phyloP scores from a whole-genome alignment of 2,888 invertebrate species.

The Punctoribates punctum region DNA sequence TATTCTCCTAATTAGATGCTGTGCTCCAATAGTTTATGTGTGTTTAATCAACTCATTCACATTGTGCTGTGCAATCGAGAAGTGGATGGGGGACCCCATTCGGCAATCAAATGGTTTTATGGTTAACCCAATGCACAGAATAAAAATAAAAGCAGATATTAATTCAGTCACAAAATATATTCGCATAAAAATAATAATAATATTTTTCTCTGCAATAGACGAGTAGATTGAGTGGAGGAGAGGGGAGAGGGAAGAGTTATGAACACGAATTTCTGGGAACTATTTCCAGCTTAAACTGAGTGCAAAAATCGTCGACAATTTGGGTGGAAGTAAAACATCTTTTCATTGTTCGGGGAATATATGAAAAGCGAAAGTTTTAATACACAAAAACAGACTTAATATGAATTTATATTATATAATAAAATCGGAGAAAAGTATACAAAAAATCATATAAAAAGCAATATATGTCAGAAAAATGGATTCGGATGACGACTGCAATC shows the following conservation, averaged over 20 bases:
- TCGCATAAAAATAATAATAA: too few species aligned
- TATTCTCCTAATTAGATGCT: not conserved
- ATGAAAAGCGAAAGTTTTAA: not conserved
- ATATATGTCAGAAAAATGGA: slow-evolving; percentile 31
- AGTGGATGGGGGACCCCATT: too few species aligned
- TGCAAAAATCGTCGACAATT: not conserved
- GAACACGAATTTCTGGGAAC: not conserved
- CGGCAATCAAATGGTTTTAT: not conserved
- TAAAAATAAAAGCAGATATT: too few species aligned
- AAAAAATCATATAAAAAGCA: slow-evolving; percentile 21
- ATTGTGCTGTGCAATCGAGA: not conserved
- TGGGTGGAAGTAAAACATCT: not conserved
- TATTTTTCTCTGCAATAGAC: too few species aligned
- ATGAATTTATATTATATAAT: slow-evolving; percentile 22
- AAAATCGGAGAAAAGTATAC: not conserved
- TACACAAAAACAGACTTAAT: not conserved
- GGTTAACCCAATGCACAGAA: not conserved
- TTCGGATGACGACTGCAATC: not conserved
- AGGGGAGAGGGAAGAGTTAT: too few species aligned
- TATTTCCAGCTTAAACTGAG: not conserved
- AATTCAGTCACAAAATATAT: too few species aligned
- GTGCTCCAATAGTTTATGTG: not conserved
- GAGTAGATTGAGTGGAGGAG: too few species aligned
- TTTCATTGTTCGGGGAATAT: slow-evolving; percentile 14
- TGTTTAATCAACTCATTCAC: not conserved